Conservation (phyloP, 2,113 vertebrate genomes). For the Corvus moneduloides region DNA sequence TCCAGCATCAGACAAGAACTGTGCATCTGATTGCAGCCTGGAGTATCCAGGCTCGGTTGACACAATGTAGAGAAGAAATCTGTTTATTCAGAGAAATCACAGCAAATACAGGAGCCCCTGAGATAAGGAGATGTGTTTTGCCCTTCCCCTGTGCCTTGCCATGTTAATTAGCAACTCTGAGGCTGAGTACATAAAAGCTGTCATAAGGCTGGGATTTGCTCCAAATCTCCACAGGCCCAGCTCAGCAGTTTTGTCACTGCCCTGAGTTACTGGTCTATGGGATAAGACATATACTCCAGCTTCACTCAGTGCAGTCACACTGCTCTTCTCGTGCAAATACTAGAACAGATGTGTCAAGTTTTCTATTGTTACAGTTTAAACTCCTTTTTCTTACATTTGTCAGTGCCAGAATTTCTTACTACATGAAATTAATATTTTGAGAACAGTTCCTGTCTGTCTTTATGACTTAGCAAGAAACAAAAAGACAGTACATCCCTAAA, state of each 20-base stretch:
- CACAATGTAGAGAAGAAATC: not conserved
- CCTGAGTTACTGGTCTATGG: not conserved
- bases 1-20: not conserved
- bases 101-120: not conserved
- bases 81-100: not conserved
- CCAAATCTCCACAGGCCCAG: not conserved
- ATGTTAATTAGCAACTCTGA: not conserved
- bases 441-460: not conserved
- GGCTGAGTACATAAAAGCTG: not conserved
- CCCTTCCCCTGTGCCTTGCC: not conserved
- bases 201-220: not conserved
- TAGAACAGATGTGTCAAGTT: not conserved
- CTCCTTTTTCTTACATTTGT: fast-evolving
- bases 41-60: not conserved
- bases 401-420: not conserved
- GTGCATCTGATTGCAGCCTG: not conserved
- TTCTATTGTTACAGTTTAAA: not conserved
- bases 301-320: not conserved
- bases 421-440: not conserved
- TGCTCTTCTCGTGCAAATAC: not conserved
- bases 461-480: not conserved
- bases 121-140: not conserved
- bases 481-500: not conserved
- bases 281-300: not conserved
- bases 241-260: not conserved